A percentile compares a stretch with the other conserved stretches of the same genome.
These are phyloP conservation scores for Peromyscus eremicus DNA, from an alignment of 2,797 vertebrate genomes.

Conservation along the genomic window DNA sequence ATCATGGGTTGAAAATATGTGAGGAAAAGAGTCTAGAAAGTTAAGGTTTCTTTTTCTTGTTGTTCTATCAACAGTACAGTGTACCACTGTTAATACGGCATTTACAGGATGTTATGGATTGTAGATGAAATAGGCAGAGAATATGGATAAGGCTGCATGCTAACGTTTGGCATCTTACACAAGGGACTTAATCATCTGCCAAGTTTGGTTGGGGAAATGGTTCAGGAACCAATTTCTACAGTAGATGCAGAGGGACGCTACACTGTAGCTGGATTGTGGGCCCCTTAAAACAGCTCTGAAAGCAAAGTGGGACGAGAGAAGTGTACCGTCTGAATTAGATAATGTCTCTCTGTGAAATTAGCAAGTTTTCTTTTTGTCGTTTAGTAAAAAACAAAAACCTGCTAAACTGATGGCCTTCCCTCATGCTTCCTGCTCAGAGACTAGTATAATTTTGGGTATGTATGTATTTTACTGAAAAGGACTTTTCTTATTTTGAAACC, in stretches of 20 bases:
- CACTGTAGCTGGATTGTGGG: neutral
- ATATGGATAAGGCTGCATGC: neutral
- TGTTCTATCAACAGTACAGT: too few relatives aligned
- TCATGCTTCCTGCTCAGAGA: neutral
- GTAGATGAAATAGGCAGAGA: neutral
- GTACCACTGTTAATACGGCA: neutral
- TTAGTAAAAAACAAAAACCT: neutral
- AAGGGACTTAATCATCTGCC: neutral
- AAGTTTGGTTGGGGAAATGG: neutral
- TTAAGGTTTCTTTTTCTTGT: neutral
- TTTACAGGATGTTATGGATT: neutral
- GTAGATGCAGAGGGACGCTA: neutral
- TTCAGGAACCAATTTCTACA: neutral
- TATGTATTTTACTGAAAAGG: conserved; percentile 19
- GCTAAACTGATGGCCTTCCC: neutral
- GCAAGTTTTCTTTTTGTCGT: neutral
- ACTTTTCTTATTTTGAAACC: conserved; percentile 73
- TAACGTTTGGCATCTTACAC: neutral
- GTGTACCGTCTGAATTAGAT: conserved; percentile 31
- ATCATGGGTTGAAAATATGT: neutral
- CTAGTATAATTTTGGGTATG: neutral
- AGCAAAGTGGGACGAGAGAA: conserved; percentile 8
- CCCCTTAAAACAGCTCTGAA: conserved; percentile 1
- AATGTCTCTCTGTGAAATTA: conserved; percentile 20
- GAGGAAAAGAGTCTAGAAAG: neutral